Conservation (phyloP, 2,797 vertebrate species). For the Triplophysa bombifrons region DNA sequence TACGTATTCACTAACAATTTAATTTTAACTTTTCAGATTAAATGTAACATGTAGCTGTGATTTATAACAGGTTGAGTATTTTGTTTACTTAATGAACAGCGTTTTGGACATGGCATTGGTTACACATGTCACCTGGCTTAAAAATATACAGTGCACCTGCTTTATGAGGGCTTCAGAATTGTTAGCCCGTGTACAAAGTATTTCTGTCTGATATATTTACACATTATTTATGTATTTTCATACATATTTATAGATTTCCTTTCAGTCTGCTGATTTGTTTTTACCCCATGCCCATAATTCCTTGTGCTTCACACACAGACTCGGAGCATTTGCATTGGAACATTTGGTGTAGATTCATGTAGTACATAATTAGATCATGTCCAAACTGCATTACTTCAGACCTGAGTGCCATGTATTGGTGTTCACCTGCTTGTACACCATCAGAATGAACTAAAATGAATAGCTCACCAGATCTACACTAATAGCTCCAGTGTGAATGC, state of each 20-base stretch:
- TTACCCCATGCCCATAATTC: slow-evolving; percentile 23
- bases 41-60: slow-evolving; percentile 20
- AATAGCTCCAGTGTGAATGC: slow-evolving; percentile 10
- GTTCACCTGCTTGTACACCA: neutral
- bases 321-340: slow-evolving; percentile 8
- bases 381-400: neutral
- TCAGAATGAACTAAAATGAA: neutral
- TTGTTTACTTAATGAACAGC: slow-evolving; percentile 15
- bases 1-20: slow-evolving; percentile 32
- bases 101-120: slow-evolving; percentile 1
- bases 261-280: slow-evolving; percentile 55
- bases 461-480: slow-evolving; percentile 10
- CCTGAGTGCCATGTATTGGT: too few species aligned
- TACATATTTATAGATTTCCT: slow-evolving; percentile 64
- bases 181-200: slow-evolving; percentile 3
- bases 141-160: neutral
- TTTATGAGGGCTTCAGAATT: slow-evolving; percentile 23
- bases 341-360: slow-evolving; percentile 14
- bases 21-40: slow-evolving; percentile 7
- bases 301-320: neutral
- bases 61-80: slow-evolving; percentile 25
- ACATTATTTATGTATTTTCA: slow-evolving; percentile 70
- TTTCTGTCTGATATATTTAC: slow-evolving; percentile 56
- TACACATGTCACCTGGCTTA: slow-evolving; percentile 5
- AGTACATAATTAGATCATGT: neutral